Base-by-base conservation (phyloP, 2,888 invertebrate species). In the Tipula lateralis region DNA sequence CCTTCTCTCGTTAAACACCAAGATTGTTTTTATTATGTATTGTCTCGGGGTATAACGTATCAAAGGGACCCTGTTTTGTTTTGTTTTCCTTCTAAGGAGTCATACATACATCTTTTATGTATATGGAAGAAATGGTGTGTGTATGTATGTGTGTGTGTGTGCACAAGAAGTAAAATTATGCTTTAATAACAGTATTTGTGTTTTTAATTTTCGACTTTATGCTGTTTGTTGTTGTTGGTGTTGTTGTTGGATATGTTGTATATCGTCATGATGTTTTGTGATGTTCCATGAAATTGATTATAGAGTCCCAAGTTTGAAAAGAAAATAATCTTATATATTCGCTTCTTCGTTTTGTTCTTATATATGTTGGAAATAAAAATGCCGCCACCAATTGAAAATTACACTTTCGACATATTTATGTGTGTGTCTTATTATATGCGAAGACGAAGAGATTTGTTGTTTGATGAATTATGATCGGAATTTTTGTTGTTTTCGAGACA, bases 211-310 rank as follows among this genome's bases (percentile, higher is more conserved):
- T 66, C 24, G 66, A 66, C 66, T 66, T 66, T 66, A 66, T 24
- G 24, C 7, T 66, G 66, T 66, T 12, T 24, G 24, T 66, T 66
- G 66, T 66, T 66, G 66, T 66, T n/a, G n/a, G n/a, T n/a, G n/a
- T n/a, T n/a, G n/a, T n/a, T n/a, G n/a, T n/a, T n/a, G n/a, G n/a
- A n/a, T n/a, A n/a, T n/a, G n/a, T n/a, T n/a, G n/a, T n/a, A n/a
- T n/a, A 66, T 66, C 66, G 66, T 66, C 66, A 66, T 66, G 66
- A 66, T 66, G 24, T 66, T 66, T 66, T 66, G 19, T 66, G 66
- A 66, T 66, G 66, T 66, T 66, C 66, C 66, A 66, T 66, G 66
- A 66, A 66, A 66, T 66, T 66, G 66, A 66, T 66, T 66, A 66
- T 66, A 66, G 32, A 32, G 66, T 66, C 66, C 50, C 50, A 50